phyloP scores from a whole-genome alignment of 2,797 vertebrate species.

The Gymnothorax javanicus region DNA sequence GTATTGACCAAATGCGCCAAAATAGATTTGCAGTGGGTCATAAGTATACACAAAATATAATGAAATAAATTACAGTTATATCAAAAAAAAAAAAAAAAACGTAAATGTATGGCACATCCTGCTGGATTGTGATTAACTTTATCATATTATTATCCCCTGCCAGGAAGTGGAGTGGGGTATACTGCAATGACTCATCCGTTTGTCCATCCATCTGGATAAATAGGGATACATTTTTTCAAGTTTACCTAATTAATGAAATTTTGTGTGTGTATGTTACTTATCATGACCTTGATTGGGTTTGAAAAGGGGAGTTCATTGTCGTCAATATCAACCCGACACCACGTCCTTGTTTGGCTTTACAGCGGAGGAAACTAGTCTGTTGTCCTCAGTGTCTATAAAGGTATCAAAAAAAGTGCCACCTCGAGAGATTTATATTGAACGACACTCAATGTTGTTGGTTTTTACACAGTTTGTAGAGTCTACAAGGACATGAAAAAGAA shows the following conservation, averaged over 20 bases:
- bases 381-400: background rate
- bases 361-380: background rate
- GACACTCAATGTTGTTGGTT: background rate
- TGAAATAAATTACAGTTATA: background rate
- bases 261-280: too few species aligned
- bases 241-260: too few species aligned
- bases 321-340: too few species aligned
- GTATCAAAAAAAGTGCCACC: background rate
- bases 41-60: too few species aligned
- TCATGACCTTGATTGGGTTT: too few species aligned
- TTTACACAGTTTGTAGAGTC: background rate
- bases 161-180: too few species aligned
- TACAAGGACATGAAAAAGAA: background rate
- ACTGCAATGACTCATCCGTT: too few species aligned
- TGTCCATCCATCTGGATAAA: too few species aligned
- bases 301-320: too few species aligned
- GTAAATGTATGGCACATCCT: background rate
- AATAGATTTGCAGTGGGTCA: background rate
- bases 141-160: conserved; percentile 34
- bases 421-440: background rate
- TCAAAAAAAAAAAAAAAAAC: background rate
- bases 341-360: background rate
- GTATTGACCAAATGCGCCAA: background rate
- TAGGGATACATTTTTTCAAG: too few species aligned
- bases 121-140: conserved; percentile 36